Evolutionary conservation across 1,140 invertebrate species (phyloP), one percentile per base, ranked within the genome.

Genomic region (Lysiphlebus fabarum): DNA sequence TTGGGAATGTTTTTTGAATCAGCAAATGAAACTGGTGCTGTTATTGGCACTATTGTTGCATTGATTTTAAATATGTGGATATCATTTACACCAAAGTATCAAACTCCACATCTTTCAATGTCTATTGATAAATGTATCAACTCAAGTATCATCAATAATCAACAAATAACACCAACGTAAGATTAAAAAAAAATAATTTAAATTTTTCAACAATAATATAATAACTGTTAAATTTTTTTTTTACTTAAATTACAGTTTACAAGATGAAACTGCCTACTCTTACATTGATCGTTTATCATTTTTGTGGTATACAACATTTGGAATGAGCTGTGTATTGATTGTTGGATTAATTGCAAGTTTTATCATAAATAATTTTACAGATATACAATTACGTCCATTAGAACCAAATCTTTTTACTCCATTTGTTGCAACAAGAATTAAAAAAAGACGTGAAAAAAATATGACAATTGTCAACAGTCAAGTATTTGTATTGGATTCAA

Each of bases 31-130:
- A 77, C 79, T 82, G 92, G 93, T n/a, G 87, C 86, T 0, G 76
- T 91, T 3, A 67, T 79, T 11, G 92, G 88, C 0, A 79, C 93
- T 1, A 4, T 90, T 1, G 66, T 77, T 9, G 87, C 90, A 5
- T 74, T 96, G 34, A 71, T 78, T 0, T 69, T 91, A 26, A 87
- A 86, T 17, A 78, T 91, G 9, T 93, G 89, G 90, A 87, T 93
- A 53, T 90, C 87, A 44, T 92, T 96, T 70, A 92, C 92, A 0
- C 88, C 90, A 0, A 87, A 87, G 56, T 89, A 89, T 0, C 67
- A 78, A 0, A 61, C 81, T 5, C 66, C 71, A 0, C 78, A 74
- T n/a, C 76, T 92, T 54, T 82, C 86, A 0, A 72, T 86, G 11
- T 83, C 80, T 7, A 81, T 80, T 0, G 82, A 82, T 1, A 83